Evolutionary conservation across 2,113 vertebrate genomes (phyloP), one percentile per base, ranked within the genome.

Genomic region (Tetraodon nigroviridis): DNA sequence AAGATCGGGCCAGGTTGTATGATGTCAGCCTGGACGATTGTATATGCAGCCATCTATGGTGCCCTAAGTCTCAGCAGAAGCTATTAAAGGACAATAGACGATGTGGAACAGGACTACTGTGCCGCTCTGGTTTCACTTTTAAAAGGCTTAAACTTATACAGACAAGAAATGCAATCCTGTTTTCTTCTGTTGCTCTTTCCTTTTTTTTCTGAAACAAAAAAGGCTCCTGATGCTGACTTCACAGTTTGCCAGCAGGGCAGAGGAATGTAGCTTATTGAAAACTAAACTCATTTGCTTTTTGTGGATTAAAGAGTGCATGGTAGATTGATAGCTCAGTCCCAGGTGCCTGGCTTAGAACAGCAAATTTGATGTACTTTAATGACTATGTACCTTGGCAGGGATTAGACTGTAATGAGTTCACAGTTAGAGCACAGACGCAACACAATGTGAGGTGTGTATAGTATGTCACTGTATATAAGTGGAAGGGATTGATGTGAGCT

Each of bases 231-330:
- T 17, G 12, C 51, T 58, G 50, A 18, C 55, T 75, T 67, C 58
- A 58, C 49, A 54, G 4, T 67, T 75, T 51, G 48, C 70, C 67
- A 67, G 49, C 51, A 48, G 61, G 46, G 54, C 64, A 52, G 64
- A 77, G 64, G 56, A 62, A 69, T 68, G 71, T 51, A 53, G 54
- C 51, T 78, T 66, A 64, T 83, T 80, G 73, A 20, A 71, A 73
- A 59, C 44, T 67, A 63, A 32, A 15, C 69, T 72, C 45, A 41
- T 82, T 80, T 79, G 71, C 50, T 75, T 58, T 78, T 52, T 7
- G 24, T 69, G 76, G 80, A 84, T 82, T 84, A 78, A 74, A 71
- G 72, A 81, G 83, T 79, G 84, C 83, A 82, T 85, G 83, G 78
- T 69, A 75, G 75, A 80, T 78, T 71, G 74, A 70, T 75, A 71